Evolutionary conservation across 2,888 invertebrate genomes (phyloP).

Genomic region (Cephalotes varians): DNA sequence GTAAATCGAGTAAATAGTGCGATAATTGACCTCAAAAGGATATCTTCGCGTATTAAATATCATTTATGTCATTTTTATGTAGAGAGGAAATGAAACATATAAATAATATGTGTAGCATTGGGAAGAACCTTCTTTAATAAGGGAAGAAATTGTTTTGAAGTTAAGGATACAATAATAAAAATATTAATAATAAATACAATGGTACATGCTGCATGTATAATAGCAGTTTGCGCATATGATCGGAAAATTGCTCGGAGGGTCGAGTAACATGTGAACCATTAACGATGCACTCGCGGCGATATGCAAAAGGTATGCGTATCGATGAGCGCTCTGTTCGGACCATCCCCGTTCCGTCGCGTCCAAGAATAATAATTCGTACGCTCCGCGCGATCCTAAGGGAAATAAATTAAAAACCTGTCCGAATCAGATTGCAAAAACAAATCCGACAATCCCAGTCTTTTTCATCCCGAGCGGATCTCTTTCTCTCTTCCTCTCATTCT

Average conservation of each 20-base stretch:
- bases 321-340: neutral
- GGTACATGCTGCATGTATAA: neutral
- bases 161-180: neutral
- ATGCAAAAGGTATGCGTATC: neutral
- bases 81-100: neutral
- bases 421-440: conserved; percentile 23
- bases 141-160: neutral
- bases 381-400: conserved; percentile 27
- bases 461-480: neutral
- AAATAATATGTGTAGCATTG: neutral
- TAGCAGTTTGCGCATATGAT: no score
- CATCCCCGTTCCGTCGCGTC: conserved; percentile 16
- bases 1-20: neutral
- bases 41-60: neutral
- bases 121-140: neutral
- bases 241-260: neutral
- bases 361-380: conserved; percentile 51
- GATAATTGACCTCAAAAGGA: neutral
- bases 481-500: neutral
- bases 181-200: neutral
- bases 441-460: conserved; percentile 27
- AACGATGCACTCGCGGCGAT: neutral
- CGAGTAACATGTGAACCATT: conserved; percentile 20
- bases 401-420: conserved; percentile 57
- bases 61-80: neutral